Percentiles rank a stretch among this genome's conserved stretches.
These are phyloP conservation scores for Falco biarmicus DNA, from an alignment of 2,797 vertebrate genomes.

Conservation along the genomic window DNA sequence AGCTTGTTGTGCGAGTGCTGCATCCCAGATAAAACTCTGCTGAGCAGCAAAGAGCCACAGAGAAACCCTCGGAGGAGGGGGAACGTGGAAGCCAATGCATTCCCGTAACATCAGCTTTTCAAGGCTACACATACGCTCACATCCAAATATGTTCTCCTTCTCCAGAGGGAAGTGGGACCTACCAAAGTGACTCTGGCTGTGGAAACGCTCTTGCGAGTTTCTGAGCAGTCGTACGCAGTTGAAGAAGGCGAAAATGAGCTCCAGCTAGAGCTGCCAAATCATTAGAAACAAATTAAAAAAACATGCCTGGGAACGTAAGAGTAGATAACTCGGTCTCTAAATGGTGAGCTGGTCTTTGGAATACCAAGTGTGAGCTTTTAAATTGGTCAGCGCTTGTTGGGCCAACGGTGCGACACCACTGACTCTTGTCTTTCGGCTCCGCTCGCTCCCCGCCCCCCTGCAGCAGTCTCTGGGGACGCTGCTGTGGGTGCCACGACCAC, in stretches of 20 bases:
- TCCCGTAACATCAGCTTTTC: slow-evolving; percentile 2
- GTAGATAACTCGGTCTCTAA: neutral
- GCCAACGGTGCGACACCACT: neutral
- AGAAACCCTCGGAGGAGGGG: slow-evolving; percentile 22
- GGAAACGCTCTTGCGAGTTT: neutral
- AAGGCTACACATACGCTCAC: neutral
- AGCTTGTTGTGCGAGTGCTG: slow-evolving; percentile 22
- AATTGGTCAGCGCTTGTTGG: neutral
- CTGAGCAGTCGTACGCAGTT: neutral
- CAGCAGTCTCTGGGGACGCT: neutral
- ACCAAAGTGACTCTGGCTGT: slow-evolving; percentile 19
- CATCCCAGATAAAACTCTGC: slow-evolving; percentile 14
- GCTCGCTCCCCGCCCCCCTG: neutral
- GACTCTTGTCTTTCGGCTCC: neutral
- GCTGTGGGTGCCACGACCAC: neutral
- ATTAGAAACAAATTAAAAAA: slow-evolving; percentile 10
- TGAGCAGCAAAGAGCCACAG: neutral
- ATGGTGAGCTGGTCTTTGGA: neutral
- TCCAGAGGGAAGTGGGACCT: slow-evolving; percentile 15
- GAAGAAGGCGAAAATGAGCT: neutral
- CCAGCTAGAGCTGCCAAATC: slow-evolving; percentile 9
- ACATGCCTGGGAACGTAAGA: neutral
- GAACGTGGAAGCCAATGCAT: neutral
- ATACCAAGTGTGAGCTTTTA: neutral
- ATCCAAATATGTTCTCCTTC: neutral